These are phyloP conservation scores for Callithrix jacchus DNA, from an alignment of 2,113 vertebrate species.

Conservation along the genomic window DNA sequence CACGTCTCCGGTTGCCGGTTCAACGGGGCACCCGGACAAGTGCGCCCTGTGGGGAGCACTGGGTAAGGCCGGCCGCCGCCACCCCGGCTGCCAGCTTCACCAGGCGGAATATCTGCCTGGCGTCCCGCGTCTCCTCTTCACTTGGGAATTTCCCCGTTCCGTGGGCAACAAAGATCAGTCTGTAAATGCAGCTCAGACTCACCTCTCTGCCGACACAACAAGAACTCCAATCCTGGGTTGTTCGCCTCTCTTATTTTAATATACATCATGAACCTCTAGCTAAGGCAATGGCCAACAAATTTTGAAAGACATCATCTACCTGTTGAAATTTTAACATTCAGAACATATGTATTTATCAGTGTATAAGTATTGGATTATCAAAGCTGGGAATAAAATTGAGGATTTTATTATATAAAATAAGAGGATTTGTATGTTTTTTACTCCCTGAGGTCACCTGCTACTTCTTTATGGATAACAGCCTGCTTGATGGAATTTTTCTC, in stretches of 20 bases:
- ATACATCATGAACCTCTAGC: background rate
- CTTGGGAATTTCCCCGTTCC: no score
- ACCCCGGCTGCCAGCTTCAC: no score
- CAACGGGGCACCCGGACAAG: no score
- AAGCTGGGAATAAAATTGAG: background rate
- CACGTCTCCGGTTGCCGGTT: no score
- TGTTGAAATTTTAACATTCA: background rate
- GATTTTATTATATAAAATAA: background rate
- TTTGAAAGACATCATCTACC: background rate
- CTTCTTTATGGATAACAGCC: background rate
- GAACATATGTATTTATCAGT: background rate
- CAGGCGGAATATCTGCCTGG: no score
- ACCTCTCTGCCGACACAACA: no score
- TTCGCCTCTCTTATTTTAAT: background rate
- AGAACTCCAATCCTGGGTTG: no score
- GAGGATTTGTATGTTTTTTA: background rate
- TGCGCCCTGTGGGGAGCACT: no score
- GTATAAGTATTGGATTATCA: background rate
- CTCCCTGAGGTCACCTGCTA: background rate
- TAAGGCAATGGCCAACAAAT: background rate
- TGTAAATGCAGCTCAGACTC: no score
- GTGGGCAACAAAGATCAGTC: no score
- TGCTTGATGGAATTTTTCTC: background rate
- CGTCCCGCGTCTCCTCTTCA: no score
- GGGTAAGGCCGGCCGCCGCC: no score